Base-by-base conservation (phyloP, 2,888 invertebrate genomes). In the Abrostola triplasia region DNA sequence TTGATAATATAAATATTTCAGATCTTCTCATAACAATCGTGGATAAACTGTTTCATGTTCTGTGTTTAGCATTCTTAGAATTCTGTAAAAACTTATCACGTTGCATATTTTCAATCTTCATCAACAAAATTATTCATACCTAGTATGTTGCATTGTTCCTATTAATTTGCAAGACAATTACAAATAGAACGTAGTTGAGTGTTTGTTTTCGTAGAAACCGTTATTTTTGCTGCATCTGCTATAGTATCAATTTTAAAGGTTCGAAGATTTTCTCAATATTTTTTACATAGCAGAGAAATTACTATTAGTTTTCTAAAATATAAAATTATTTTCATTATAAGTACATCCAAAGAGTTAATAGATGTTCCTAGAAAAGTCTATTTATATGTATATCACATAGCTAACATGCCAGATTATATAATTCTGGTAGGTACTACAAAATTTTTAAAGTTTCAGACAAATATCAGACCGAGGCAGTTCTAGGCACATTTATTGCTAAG, bases 1-100 rank as follows among this genome's bases (percentile, higher is more conserved):
- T 41, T 51, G 63, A 73, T 56, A 54, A 55, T 48, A 35, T 41
- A 7, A 44, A 68, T 77, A 62, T 36, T 49, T 50, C 56, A 37
- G 42, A 7, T 36, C 8, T 52, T 7, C 13, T 44, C 6, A 9
- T 35, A 42, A n/a, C n/a, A 24, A 36, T 36, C 4, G 36, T 13
- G 47, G 60, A 67, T 67, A 57, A 24, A 10, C 10, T 38, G 41
- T 44, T 41, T 40, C 8, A 53, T 36, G 6, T 10, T 8, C 11
- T 41, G 35, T 13, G 42, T 44, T 12, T 52, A n/a, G 38, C 55
- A 55, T 64, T 55, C 36, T 12, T 51, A 40, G 0, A 24, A 37
- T 9, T 58, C 6, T 38, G 53, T 70, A 56, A 42, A 57, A 12
- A 51, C 49, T 24, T 24, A 24, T 49, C 37, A 42, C 48, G 10